Conservation (phyloP, 2,888 invertebrate genomes). For the Rhynchonema sp. region DNA sequence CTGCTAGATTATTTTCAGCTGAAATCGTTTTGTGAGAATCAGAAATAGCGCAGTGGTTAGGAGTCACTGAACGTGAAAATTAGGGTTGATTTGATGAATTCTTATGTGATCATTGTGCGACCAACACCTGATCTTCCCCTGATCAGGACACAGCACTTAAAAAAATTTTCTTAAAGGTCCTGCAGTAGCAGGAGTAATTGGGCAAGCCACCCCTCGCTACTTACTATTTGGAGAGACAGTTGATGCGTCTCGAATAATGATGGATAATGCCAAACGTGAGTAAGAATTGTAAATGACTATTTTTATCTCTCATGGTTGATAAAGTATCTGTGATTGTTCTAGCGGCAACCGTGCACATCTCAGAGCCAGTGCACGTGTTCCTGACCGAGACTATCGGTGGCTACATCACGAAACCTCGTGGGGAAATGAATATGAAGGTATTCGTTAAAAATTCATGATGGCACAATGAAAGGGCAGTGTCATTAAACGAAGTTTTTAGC, state of each 20-base stretch:
- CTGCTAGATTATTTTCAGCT: too few relatives aligned
- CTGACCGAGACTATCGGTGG: conserved; percentile 11
- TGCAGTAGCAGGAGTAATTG: conserved; percentile 1
- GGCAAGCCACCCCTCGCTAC: conserved; percentile 1
- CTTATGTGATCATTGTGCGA: too few relatives aligned
- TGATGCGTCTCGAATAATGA: neutral
- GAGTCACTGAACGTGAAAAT: too few relatives aligned
- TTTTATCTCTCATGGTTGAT: too few relatives aligned
- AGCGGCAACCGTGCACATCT: conserved; percentile 12
- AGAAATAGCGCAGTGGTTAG: too few relatives aligned
- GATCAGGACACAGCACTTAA: too few relatives aligned
- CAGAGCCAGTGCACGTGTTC: conserved; percentile 7
- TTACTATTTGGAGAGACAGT: conserved; percentile 1
- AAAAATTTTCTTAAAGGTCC: too few relatives aligned
- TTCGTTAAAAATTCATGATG: neutral
- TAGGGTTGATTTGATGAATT: too few relatives aligned
- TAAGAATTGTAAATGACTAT: neutral
- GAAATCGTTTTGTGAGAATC: too few relatives aligned
- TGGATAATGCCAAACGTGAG: neutral
- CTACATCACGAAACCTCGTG: conserved; percentile 17
- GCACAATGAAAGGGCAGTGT: neutral
- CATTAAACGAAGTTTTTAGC: too few relatives aligned
- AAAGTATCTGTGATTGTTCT: neutral
- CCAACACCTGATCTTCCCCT: too few relatives aligned
- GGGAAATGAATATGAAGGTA: conserved; percentile 19